Percentiles rank a stretch among this genome's conserved stretches.
These are phyloP conservation scores for Bothrops jararaca DNA, from an alignment of 2,113 vertebrate species.

Conservation along the genomic window DNA sequence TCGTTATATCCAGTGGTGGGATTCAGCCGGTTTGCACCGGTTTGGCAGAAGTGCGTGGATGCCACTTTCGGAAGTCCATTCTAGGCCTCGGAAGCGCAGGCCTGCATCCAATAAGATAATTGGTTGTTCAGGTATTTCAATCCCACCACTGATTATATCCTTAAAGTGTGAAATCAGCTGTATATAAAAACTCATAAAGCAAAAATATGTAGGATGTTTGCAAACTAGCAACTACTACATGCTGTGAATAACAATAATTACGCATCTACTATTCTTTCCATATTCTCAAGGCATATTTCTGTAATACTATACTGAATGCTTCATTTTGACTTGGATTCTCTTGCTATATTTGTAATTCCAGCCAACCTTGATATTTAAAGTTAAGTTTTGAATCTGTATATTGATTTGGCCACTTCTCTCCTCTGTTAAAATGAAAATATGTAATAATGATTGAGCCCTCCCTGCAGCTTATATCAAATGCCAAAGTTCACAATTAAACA, in stretches of 20 bases:
- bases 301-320: not conserved
- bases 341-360: not conserved
- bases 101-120: too few species aligned
- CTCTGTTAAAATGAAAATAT: not conserved
- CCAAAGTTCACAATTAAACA: not conserved
- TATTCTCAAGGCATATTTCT: not conserved
- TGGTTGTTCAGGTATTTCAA: too few species aligned
- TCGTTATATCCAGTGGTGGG: not conserved
- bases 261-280: not conserved
- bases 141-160: not conserved
- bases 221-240: not conserved
- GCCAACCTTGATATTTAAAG: not conserved
- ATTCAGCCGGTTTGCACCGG: too few species aligned
- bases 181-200: conserved; percentile 1
- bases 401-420: not conserved
- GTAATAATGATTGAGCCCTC: not conserved
- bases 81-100: too few species aligned
- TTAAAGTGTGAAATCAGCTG: not conserved
- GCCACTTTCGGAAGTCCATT: too few species aligned
- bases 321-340: not conserved
- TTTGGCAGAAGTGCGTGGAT: too few species aligned
- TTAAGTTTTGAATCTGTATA: too few species aligned
- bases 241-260: not conserved
- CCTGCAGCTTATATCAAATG: not conserved
- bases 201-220: not conserved